Conservation (phyloP, 2,797 vertebrate genomes). For the Myotis pilosus region DNA sequence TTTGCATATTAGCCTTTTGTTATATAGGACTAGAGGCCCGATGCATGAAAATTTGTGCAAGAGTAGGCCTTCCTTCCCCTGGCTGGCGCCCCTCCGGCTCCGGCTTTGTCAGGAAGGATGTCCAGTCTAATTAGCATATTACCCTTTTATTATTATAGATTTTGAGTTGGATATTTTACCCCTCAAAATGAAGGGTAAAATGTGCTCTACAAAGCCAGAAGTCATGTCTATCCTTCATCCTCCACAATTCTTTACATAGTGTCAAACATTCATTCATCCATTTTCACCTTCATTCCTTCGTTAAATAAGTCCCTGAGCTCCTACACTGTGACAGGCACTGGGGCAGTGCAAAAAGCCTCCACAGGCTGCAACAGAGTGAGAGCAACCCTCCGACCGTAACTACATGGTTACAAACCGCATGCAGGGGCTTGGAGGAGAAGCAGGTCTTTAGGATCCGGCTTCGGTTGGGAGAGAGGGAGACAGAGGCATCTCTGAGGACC, state of each 20-base stretch:
- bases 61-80: too few relatives aligned
- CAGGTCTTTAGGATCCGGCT: neutral
- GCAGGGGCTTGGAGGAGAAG: neutral
- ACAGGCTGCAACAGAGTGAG: neutral
- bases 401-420: neutral
- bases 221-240: neutral
- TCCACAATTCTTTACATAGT: neutral
- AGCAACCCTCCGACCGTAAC: neutral
- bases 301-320: neutral
- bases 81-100: too few relatives aligned
- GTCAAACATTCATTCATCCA: neutral
- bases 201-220: neutral
- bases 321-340: neutral
- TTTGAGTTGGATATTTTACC: slow-evolving; percentile 21
- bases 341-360: neutral
- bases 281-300: neutral
- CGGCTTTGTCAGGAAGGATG: too few relatives aligned
- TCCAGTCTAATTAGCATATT: too few relatives aligned
- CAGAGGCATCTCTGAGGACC: neutral
- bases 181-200: neutral
- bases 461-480: neutral
- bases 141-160: too few relatives aligned
- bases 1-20: too few relatives aligned
- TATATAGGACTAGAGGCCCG: too few relatives aligned
- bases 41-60: too few relatives aligned